These are phyloP conservation scores for Phyllostomus discolor DNA, from an alignment of 2,113 vertebrate genomes.

Conservation along the genomic window DNA sequence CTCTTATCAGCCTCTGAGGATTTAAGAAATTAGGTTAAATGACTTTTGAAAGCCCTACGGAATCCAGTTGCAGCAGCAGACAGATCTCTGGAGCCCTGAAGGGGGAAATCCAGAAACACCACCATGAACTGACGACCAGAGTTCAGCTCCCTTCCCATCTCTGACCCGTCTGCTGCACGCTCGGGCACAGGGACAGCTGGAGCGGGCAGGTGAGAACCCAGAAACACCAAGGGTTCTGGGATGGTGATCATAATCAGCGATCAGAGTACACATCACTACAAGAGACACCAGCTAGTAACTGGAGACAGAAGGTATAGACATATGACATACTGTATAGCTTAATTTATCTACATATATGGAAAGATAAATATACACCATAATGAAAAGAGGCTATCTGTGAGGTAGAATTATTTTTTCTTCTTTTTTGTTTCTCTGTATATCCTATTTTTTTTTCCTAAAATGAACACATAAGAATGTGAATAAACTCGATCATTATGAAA, in stretches of 20 bases:
- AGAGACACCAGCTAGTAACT: background rate
- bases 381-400: background rate
- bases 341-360: background rate
- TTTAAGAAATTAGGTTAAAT: background rate
- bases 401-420: background rate
- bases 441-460: conserved; percentile 19
- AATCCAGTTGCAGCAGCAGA: background rate
- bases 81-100: background rate
- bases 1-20: background rate
- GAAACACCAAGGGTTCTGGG: background rate
- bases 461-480: background rate
- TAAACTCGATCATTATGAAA: conserved; percentile 1
- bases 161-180: background rate
- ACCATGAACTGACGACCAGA: background rate
- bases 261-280: background rate
- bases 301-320: background rate
- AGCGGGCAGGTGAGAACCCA: background rate
- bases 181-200: background rate
- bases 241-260: background rate
- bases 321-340: background rate
- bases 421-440: background rate
- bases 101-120: conserved; percentile 31
- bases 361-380: background rate
- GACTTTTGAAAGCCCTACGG: background rate
- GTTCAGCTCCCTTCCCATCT: background rate